A percentile compares a stretch with the other conserved stretches of the same genome.
These are phyloP conservation scores for Haliaeetus leucogaster DNA, from an alignment of 2,113 vertebrate species.

Conservation along the genomic window DNA sequence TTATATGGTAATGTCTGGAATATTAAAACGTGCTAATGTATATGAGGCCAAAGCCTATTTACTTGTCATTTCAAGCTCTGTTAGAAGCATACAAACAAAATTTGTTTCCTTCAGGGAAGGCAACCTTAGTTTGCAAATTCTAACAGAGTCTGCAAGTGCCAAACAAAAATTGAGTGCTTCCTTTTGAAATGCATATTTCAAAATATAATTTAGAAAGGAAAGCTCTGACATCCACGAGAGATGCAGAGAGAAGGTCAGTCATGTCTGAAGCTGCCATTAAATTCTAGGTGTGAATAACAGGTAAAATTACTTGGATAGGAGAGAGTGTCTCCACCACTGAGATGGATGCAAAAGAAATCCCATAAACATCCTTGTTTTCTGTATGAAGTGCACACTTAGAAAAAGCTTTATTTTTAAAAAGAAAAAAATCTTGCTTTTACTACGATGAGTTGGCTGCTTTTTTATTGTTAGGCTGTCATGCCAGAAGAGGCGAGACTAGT, in stretches of 20 bases:
- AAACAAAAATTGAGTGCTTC: neutral
- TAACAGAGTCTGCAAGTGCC: neutral
- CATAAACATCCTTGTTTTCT: neutral
- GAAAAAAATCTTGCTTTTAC: neutral
- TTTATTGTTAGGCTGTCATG: neutral
- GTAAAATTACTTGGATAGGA: neutral
- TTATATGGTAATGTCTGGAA: neutral
- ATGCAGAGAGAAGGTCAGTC: neutral
- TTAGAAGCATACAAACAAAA: neutral
- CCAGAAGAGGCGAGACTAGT: neutral
- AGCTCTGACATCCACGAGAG: neutral
- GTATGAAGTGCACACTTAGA: neutral
- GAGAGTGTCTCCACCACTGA: neutral
- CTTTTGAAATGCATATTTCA: neutral
- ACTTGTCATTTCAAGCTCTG: neutral
- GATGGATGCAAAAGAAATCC: neutral
- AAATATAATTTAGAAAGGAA: neutral
- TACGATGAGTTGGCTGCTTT: accelerated
- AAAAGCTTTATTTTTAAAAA: neutral
- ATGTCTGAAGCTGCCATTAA: neutral
- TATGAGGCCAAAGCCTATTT: neutral
- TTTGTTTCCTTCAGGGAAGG: neutral
- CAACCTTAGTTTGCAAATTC: neutral
- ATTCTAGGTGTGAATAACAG: neutral
- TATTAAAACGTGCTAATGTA: neutral